Evolutionary conservation across 37 sponge, comb jelly and placozoan genomes (phyloP), one percentile per base, ranked within the genome.

Genomic region (Corticium candelabrum): DNA sequence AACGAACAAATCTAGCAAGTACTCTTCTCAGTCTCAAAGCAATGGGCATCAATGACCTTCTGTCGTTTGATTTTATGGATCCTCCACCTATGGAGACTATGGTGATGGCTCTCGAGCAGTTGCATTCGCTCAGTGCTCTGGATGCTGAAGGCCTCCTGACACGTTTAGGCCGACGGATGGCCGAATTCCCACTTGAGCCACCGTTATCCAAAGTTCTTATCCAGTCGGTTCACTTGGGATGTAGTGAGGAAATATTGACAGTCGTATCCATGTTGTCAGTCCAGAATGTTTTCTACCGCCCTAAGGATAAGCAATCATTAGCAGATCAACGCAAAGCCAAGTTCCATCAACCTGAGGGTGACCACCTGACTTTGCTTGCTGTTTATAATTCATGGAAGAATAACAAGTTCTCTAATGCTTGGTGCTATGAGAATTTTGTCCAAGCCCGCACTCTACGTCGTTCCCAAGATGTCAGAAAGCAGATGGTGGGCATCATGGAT

Each of bases 371-470:
- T 2, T 82, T 97, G 35, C 87, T 97, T 34, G 84, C 94, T 30
- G 94, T 97, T 37, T 97, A 97, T 78, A 97, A 97, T 81, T 90
- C 98, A 36, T 97, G 98, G 98, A 97, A 87, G 86, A 97, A 97
- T 81, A 97, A 93, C 86, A 88, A 88, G 68, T 93, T 97, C 78
- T 84, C 94, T 7, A 85, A 86, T 62, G 86, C 92, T 21, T 97
- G 98, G 98, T 97, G 98, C 41, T 97, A 79, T 68, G 98, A 97
- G 84, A 93, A 97, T 84, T 97, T 97, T 76, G 85, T 97, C 1
- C 98, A 97, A 83, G 94, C 94, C 0, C 80, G 96, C 32, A 87
- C 91, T n/a, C 80, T 93, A 0, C 69, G 83, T 30, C 77, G 90
- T 35, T 89, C 91, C 32, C 94, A 97, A 76, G 98, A 97, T 75